These are phyloP conservation scores for Agrotis clavis DNA, from an alignment of 2,888 invertebrate species.

Conservation along the genomic window DNA sequence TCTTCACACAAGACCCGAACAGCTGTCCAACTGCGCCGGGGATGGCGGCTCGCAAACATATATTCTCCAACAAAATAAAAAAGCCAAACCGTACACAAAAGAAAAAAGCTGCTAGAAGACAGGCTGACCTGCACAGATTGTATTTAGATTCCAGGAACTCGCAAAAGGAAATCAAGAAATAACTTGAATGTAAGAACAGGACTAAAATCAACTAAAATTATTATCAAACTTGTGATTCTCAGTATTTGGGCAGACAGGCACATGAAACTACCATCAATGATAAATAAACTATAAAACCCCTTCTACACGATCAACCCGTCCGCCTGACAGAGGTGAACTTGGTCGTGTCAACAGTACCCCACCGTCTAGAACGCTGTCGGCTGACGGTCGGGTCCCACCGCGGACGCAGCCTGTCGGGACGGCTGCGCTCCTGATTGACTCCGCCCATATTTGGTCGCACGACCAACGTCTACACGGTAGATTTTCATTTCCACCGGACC, in stretches of 20 bases:
- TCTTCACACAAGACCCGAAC: conserved; percentile 57
- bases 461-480: too few species aligned
- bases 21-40: not conserved
- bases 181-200: not conserved
- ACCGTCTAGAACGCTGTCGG: too few species aligned
- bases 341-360: too few species aligned
- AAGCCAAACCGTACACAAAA: conserved; percentile 43
- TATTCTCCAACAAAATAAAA: conserved; percentile 48
- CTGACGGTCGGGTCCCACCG: too few species aligned
- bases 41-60: conserved; percentile 9
- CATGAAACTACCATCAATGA: too few species aligned
- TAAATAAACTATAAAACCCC: too few species aligned
- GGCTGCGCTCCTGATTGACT: too few species aligned
- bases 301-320: too few species aligned
- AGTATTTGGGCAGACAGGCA: not conserved
- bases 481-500: too few species aligned
- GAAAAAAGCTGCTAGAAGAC: conserved; percentile 8
- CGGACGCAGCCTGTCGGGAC: too few species aligned
- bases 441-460: too few species aligned
- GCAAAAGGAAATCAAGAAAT: conserved; percentile 4
- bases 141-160: not conserved
- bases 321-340: too few species aligned
- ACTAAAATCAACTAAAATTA: not conserved
- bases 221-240: not conserved
- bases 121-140: not conserved